Base-by-base conservation (phyloP, 2,797 vertebrate species). In the Tadarida brasiliensis region DNA sequence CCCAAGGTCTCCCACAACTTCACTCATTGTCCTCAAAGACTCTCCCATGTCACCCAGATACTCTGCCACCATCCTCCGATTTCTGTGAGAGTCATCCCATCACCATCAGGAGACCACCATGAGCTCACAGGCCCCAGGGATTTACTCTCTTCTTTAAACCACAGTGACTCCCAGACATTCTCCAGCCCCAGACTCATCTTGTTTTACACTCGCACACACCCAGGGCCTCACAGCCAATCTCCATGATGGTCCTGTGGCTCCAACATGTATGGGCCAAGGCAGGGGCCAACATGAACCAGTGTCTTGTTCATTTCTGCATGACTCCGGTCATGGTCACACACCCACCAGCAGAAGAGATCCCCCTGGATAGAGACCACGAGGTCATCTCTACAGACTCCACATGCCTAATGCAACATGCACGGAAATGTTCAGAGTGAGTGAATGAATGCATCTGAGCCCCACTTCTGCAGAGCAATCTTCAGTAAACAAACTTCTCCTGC, bases 121-220 rank as follows among this genome's bases (percentile, higher is more conserved):
- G 0, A 6, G 51, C 85, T 35, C 65, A 3, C 49, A 47, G 22
- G 26, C 56, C 15, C 49, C 30, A 5, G 26, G 24, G n/a, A 7
- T 7, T 68, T 35, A 24, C 30, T 39, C 7, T 11, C 35, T 6
- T 0, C 0, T n/a, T 35, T 84, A 51, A 17, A 5, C 7, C 26
- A 81, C 35, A 5, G 3, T 6, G n/a, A 2, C 26, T 56, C 30
- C 78, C 30, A 9, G 4, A 19, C 11, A 39, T 12, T n/a, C 85
- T 22, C 24, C 5, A 5, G 63, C 1, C 3, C 30, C 19, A 4
- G 0, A 4, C 33, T 33, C 35, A 10, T n/a, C n/a, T 24, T 24
- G 5, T 35, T 35, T 30, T 10, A 49, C 44, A 49, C n/a, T 30
- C 0, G 15, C 14, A 67, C 26, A 68, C 19, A 28, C 17, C 3